Evolutionary conservation across 1,140 invertebrate species (phyloP), one percentile per base, ranked within the genome.

Genomic region (Pogonus chalceus): DNA sequence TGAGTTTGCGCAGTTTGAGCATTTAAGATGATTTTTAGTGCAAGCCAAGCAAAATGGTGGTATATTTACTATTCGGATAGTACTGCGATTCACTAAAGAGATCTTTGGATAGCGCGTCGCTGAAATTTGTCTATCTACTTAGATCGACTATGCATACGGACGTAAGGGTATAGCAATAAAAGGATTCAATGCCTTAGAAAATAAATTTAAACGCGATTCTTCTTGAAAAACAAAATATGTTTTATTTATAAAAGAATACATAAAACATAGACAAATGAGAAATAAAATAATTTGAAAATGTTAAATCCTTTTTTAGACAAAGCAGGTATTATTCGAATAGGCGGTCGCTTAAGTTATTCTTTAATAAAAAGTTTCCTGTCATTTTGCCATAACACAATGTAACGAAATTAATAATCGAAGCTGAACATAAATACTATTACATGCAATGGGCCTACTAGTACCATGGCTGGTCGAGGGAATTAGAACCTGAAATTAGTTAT

Each of bases 271-370:
- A 49, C 26, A n/a, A 9, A 7, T 53, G 12, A 12, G 12, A 50
- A 35, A 26, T 18, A 20, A 12, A 9, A 52, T 47, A 53, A 56
- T 22, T 50, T 65, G 43, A 23, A 49, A 51, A 58, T 51, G 35
- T 56, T 73, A 14, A 65, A 18, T n/a, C n/a, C n/a, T n/a, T n/a
- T n/a, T n/a, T n/a, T n/a, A n/a, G n/a, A n/a, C n/a, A n/a, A n/a
- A n/a, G 16, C 63, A 10, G 62, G 62, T 3, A 39, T 72, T 16
- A 35, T 75, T 26, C 57, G 71, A 20, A 70, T 74, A 1, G 72
- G 72, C 2, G 68, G 72, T 18, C 53, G 72, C 53, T 35, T 74
- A 1, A 49, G 51, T n/a, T 51, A 71, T 31, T 54, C 68, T 47
- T 54, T 37, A 51, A 62, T 48, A 54, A 53, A 23, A 63, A 61